phyloP scores from a whole-genome alignment of 1,140 invertebrate genomes.

The Tetramorium alpestre region DNA sequence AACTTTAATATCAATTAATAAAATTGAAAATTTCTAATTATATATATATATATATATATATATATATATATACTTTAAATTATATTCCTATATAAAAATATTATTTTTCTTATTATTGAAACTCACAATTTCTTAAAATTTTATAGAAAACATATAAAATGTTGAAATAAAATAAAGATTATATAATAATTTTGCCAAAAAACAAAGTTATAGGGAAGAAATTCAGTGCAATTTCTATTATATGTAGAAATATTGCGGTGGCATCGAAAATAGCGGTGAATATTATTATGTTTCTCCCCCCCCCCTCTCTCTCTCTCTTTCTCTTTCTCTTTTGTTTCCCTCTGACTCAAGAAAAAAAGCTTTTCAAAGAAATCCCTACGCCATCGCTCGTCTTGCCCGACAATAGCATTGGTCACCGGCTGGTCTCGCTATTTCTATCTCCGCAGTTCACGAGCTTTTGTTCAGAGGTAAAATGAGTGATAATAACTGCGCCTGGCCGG shows the following conservation, averaged over 20 bases:
- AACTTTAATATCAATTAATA: background rate
- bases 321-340: background rate
- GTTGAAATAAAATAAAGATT: background rate
- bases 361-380: conserved; percentile 23
- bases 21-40: background rate
- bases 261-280: background rate
- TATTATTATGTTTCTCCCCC: background rate
- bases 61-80: background rate
- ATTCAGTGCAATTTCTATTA: background rate
- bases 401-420: conserved; percentile 45
- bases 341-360: conserved; percentile 25
- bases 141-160: background rate
- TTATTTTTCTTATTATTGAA: background rate
- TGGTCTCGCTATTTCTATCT: conserved; percentile 43
- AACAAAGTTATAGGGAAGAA: background rate
- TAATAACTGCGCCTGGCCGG: conserved; percentile 64
- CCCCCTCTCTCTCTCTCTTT: too few relatives aligned
- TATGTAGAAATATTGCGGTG: background rate
- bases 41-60: background rate
- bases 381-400: conserved; percentile 25
- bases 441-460: conserved; percentile 62
- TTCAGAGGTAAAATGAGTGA: conserved; percentile 63
- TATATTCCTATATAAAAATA: background rate
- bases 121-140: background rate
- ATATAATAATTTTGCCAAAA: background rate